Evolutionary conservation across 2,888 invertebrate genomes (phyloP), one percentile per base, ranked within the genome.

Genomic region (Acanthosepion lycidas): DNA sequence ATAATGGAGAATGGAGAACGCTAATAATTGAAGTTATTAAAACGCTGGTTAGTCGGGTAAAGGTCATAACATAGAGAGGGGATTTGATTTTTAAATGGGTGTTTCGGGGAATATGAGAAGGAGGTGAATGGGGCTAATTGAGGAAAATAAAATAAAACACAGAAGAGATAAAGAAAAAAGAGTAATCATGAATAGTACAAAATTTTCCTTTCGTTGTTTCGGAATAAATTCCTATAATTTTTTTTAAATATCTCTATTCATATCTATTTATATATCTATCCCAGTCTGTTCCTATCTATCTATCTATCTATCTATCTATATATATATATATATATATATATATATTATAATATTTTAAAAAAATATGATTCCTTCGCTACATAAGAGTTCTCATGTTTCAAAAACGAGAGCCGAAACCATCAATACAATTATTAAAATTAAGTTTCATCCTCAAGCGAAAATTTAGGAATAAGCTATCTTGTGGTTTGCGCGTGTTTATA

Each of bases 11-110:
- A 78, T 9, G 78, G n/a, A n/a, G 78, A 78, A 78, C 78, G 78
- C n/a, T 78, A n/a, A 78, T 78, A 78, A 78, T 78, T 78, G 78
- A 78, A 78, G 78, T 78, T 78, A 78, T 78, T 78, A 78, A 78
- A 78, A 78, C 78, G 15, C n/a, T 78, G 78, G 78, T 78, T 78
- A 78, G 78, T 78, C 15, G 78, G 78, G 78, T 78, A 78, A 20
- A n/a, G 78, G 12, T 9, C 78, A 4, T 18, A 78, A n/a, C n/a
- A 33, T 78, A 59, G 59, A 23, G 59, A 59, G 20, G 0, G 59
- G 59, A 23, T 20, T 6, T 20, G 20, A 23, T 59, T 59, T 23
- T 20, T 55, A 0, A 20, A 3, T 23, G 59, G 15, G 15, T 12
- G n/a, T 18, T 15, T n/a, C 12, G n/a, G 15, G 23, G 20, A 23